Conservation (phyloP, 2,113 vertebrate genomes). For the Cathartes aura region DNA sequence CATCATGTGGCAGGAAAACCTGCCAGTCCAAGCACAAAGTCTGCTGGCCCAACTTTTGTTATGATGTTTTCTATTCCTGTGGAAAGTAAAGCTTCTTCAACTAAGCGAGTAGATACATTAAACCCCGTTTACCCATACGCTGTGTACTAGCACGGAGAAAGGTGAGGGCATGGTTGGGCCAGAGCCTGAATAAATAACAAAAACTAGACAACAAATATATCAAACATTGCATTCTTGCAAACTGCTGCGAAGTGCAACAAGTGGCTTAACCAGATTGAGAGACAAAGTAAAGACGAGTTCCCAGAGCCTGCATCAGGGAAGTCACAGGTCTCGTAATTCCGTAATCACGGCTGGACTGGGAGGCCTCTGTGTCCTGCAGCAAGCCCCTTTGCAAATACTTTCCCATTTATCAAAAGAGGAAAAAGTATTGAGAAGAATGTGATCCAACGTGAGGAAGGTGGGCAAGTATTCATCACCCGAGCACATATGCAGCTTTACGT, state of each 20-base stretch:
- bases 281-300: not conserved
- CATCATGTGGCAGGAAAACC: not conserved
- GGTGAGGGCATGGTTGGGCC: not conserved
- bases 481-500: not conserved
- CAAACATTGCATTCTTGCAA: fast-evolving
- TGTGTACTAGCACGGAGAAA: not conserved
- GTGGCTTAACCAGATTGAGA: not conserved
- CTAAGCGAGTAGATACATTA: fast-evolving
- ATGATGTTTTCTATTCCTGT: fast-evolving
- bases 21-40: not conserved
- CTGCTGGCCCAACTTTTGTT: not conserved
- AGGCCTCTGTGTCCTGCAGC: not conserved
- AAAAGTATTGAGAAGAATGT: fast-evolving
- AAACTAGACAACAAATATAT: fast-evolving
- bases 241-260: not conserved
- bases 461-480: not conserved
- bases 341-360: fast-evolving
- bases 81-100: not conserved
- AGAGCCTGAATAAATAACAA: not conserved
- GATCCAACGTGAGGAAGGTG: not conserved
- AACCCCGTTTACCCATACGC: not conserved
- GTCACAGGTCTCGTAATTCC: not conserved
- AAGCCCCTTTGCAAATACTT: not conserved
- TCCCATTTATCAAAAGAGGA: not conserved
- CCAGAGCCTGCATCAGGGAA: not conserved